Conservation (phyloP, 2,888 invertebrate species). For the Cylindroiulus punctatus region DNA sequence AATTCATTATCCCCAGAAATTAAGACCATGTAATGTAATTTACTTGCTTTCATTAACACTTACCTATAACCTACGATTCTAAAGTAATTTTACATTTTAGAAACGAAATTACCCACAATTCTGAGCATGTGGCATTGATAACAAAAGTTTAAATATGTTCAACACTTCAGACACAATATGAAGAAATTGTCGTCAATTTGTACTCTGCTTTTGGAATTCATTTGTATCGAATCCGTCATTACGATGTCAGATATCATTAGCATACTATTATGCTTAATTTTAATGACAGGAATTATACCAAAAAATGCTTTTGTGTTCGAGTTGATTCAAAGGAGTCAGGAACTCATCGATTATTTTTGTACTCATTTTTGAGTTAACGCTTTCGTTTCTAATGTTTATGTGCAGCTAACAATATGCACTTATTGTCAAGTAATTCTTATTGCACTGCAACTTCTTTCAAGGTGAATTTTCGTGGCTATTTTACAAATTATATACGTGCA, state of each 20-base stretch:
- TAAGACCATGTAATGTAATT: background rate
- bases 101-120: background rate
- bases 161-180: background rate
- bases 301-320: background rate
- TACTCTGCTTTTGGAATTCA: background rate
- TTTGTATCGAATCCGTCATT: background rate
- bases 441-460: background rate
- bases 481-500: background rate
- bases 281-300: background rate
- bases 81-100: background rate
- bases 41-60: background rate
- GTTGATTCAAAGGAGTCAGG: background rate
- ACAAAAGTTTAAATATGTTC: background rate
- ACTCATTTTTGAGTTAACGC: background rate
- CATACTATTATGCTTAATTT: background rate
- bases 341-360: background rate
- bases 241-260: background rate
- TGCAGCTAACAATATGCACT: background rate
- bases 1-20: background rate
- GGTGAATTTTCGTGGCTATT: slow-evolving; percentile 15
- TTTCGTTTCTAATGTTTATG: background rate
- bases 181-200: background rate
- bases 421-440: background rate
- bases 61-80: background rate
- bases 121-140: background rate